phyloP scores from a whole-genome alignment of 2,888 invertebrate genomes.

The Tuberolachnus salignus region DNA sequence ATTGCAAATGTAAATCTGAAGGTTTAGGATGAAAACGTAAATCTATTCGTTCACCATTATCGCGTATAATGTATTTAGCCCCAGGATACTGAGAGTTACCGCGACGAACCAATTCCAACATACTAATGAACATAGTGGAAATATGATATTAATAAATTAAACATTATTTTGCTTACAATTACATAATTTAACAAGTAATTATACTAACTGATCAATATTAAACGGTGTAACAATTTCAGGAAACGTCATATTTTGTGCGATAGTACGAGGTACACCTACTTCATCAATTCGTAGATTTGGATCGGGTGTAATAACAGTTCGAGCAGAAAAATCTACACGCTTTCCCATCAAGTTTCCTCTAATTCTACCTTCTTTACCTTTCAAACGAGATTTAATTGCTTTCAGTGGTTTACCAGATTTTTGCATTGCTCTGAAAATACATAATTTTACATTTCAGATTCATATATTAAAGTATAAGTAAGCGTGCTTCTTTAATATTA shows the following conservation, averaged over 20 bases:
- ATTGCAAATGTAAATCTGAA: slow-evolving; percentile 93
- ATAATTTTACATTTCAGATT: no score
- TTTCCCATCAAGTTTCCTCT: slow-evolving; percentile 99
- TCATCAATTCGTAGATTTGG: slow-evolving; percentile 94
- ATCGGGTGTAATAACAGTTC: slow-evolving; percentile 97
- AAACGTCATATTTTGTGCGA: slow-evolving; percentile 98
- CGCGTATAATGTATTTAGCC: slow-evolving; percentile 97
- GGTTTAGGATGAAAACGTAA: slow-evolving; percentile 97
- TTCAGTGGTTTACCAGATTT: slow-evolving; percentile 98
- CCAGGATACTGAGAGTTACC: slow-evolving; percentile 99
- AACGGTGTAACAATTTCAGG: slow-evolving; percentile 99
- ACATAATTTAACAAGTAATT: no score
- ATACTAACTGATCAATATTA: slow-evolving; percentile 86
- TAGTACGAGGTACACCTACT: slow-evolving; percentile 93
- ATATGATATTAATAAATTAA: no score
- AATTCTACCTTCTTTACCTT: slow-evolving; percentile 98
- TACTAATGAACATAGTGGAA: slow-evolving; percentile 62
- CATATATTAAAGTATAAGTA: no score
- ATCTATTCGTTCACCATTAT: slow-evolving; percentile 98
- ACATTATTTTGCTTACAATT: no score
- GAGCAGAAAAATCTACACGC: slow-evolving; percentile 98
- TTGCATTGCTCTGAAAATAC: slow-evolving; percentile 84
- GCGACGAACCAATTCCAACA: slow-evolving; percentile 91
- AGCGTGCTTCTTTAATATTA: no score
- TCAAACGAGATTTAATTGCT: slow-evolving; percentile 92